These are phyloP conservation scores for Adelognathus sp. DNA, from an alignment of 2,888 invertebrate genomes.

Conservation along the genomic window DNA sequence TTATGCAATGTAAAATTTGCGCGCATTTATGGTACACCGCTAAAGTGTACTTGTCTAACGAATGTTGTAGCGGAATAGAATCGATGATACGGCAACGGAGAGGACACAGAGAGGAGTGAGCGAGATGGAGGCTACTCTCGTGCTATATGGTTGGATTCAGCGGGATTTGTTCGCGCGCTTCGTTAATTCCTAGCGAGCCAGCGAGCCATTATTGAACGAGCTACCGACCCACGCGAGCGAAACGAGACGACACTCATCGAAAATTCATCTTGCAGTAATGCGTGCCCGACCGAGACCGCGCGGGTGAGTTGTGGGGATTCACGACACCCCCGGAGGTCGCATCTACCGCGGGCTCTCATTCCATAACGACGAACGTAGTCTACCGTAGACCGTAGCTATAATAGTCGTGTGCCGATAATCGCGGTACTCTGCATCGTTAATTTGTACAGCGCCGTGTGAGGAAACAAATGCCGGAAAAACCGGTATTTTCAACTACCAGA, in stretches of 20 bases:
- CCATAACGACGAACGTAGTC: conserved; percentile 11
- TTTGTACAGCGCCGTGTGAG: background rate
- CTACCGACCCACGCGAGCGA: conserved; percentile 42
- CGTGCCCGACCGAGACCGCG: conserved; percentile 19
- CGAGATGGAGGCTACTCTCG: background rate
- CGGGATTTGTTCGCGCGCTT: conserved; percentile 56
- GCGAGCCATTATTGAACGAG: conserved; percentile 46
- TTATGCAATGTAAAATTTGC: background rate
- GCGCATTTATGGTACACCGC: background rate
- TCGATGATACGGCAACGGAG: conserved; percentile 1
- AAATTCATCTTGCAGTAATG: conserved; percentile 57
- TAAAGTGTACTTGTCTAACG: conserved; percentile 7
- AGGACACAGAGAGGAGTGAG: background rate
- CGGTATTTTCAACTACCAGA: background rate
- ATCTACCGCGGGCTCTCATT: background rate
- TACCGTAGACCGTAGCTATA: background rate
- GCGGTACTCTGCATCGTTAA: background rate
- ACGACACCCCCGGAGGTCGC: conserved; percentile 13
- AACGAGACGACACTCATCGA: conserved; percentile 57
- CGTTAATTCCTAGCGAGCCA: conserved; percentile 52
- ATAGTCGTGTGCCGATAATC: background rate
- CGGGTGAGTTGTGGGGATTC: conserved; percentile 20
- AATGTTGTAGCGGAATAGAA: background rate
- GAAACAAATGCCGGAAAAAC: background rate
- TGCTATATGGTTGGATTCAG: conserved; percentile 49